Evolutionary conservation across 1,140 invertebrate species (phyloP), one percentile per base, ranked within the genome.

Genomic region (Argopecten irradians): DNA sequence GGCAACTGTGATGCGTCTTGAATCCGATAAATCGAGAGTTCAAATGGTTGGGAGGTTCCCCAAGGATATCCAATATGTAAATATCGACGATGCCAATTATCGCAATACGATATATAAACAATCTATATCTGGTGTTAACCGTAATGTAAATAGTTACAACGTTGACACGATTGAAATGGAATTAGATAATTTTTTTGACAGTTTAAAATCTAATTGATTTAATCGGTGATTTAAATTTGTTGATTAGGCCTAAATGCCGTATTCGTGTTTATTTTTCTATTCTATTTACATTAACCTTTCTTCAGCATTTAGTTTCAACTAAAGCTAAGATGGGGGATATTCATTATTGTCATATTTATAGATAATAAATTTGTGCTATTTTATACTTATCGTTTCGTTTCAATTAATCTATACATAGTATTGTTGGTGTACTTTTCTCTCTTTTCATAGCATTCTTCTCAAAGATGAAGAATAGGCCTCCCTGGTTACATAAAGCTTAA

Each of bases 301-400:
- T 71, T 71, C 1, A 28, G 55, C 55, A 28, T 71, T 71, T 71
- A 28, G 55, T 71, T 71, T 28, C 5, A 28, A 71, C 55, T 71
- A 71, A 71, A 71, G 55, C 55, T 28, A 71, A 71, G 55, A 71
- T 71, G n/a, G 55, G 43, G 55, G 55, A 71, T 71, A 16, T n/a
- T n/a, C n/a, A n/a, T n/a, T n/a, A n/a, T 71, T 71, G 55, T 71
- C 28, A 71, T 71, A 71, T n/a, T 71, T 71, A 71, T 71, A 71
- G 55, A 28, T 71, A 71, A 71, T 71, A 71, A 71, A 71, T 71
- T 46, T n/a, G 28, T 71, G 28, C 11, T 71, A 19, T 46, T 46
- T 71, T 3, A 71, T 28, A 28, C 16, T 3, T n/a, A n/a, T 71
- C 55, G 55, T 71, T 71, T 71, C 22, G 55, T 71, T 28, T 71